Evolutionary conservation across 64 coral and sea anemone species (phyloP).

Genomic region (Porites australiensis): DNA sequence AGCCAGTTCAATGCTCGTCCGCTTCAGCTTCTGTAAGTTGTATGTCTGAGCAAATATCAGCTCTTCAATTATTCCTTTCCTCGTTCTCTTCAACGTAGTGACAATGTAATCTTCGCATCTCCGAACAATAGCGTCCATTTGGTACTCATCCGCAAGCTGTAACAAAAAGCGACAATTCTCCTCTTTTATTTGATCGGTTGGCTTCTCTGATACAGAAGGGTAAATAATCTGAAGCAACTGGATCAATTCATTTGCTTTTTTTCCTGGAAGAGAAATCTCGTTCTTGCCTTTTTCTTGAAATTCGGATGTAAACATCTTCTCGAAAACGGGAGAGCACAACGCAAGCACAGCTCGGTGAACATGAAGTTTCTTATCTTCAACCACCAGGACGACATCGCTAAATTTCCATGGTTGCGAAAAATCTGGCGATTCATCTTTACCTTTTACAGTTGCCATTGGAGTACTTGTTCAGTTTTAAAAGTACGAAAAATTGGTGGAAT

Average conservation of each 20-base stretch:
- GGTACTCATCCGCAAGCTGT: neutral
- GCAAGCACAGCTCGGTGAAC: conserved; percentile 34
- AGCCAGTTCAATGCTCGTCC: neutral
- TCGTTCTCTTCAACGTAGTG: neutral
- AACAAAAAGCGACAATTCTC: neutral
- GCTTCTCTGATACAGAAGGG: neutral
- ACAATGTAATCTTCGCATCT: neutral
- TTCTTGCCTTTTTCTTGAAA: conserved; percentile 22
- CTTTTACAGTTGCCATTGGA: neutral
- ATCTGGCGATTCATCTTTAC: neutral
- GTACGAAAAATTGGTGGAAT: too few relatives aligned
- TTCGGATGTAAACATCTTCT: conserved; percentile 19
- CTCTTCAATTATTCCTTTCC: neutral
- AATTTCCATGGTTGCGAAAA: conserved; percentile 27
- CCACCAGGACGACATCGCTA: conserved; percentile 21
- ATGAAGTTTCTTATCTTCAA: conserved; percentile 29
- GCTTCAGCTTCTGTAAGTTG: neutral
- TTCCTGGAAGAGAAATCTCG: conserved; percentile 31
- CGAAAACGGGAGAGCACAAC: conserved; percentile 32
- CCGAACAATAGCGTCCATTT: neutral
- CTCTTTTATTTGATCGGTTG: neutral
- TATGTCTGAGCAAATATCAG: neutral
- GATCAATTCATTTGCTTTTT: neutral
- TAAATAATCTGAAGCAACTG: conserved; percentile 6
- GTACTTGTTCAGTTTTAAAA: too few relatives aligned